A percentile compares a stretch with the other conserved stretches of the same genome.
phyloP scores from a whole-genome alignment of 2,113 vertebrate species.

The Amia ocellicauda region DNA sequence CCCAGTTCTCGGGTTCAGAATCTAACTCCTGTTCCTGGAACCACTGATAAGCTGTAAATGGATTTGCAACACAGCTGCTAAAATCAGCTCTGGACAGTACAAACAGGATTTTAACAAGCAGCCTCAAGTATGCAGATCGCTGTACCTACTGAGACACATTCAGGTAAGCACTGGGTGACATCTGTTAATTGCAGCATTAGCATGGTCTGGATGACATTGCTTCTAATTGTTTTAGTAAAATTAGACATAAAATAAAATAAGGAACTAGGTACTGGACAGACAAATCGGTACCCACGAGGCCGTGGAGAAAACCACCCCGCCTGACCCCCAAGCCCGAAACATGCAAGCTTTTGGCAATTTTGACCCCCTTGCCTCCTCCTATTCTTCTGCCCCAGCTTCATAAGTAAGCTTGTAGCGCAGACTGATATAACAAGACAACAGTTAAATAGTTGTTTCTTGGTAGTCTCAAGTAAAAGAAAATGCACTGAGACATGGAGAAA shows the following conservation, averaged over 20 bases:
- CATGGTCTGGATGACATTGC: too few species aligned
- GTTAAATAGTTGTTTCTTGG: not conserved
- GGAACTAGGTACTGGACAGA: not conserved
- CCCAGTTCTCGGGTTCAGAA: not conserved
- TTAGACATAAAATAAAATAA: not conserved
- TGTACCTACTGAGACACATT: too few species aligned
- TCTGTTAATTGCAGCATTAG: not conserved
- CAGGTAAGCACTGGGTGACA: too few species aligned
- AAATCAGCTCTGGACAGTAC: not conserved
- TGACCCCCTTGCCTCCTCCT: not conserved
- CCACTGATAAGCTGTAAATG: not conserved
- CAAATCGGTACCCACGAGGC: not conserved
- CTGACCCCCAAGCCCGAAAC: not conserved
- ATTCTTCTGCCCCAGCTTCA: conserved; percentile 4
- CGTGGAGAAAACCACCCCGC: too few species aligned
- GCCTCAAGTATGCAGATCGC: too few species aligned
- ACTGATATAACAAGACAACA: conserved; percentile 2
- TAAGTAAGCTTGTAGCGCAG: not conserved
- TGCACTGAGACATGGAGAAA: not conserved
- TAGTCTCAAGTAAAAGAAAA: not conserved
- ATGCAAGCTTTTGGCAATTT: conserved; percentile 18
- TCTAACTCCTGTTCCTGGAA: not conserved
- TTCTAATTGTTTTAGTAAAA: not conserved
- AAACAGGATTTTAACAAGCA: not conserved
- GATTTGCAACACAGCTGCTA: not conserved